Conservation (phyloP, 35 echinoderm and acorn worm species). For the Apostichopus parvimensis region DNA sequence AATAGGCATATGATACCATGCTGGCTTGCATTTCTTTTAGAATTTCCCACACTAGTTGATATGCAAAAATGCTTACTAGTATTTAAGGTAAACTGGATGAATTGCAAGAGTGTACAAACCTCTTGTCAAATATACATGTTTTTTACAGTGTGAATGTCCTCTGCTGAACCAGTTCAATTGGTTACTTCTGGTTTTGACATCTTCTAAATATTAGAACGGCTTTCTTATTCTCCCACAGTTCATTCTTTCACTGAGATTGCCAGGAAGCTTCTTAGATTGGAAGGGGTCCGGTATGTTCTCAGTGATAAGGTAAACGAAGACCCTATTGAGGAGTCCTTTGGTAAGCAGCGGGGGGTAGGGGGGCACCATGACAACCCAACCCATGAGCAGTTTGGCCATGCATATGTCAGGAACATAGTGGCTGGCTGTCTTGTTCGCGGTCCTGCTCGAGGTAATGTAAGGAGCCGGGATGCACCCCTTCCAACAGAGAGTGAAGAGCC, state of each 20-base stretch:
- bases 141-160: not conserved
- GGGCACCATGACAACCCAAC: not conserved
- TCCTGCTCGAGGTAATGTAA: not conserved
- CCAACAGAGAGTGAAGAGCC: not conserved
- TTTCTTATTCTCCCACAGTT: slow-evolving; percentile 12
- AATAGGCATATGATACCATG: too few species aligned
- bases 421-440: not conserved
- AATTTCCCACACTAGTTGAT: too few species aligned
- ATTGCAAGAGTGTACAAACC: not conserved
- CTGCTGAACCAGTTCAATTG: not conserved
- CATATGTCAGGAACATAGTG: not conserved
- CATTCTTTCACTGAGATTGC: slow-evolving; percentile 13
- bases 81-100: not conserved
- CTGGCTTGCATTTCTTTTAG: too few species aligned
- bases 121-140: not conserved
- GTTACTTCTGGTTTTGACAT: not conserved
- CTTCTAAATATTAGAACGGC: not conserved
- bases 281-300: slow-evolving; percentile 18
- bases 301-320: slow-evolving; percentile 52
- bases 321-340: slow-evolving; percentile 50
- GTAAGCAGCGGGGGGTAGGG: slow-evolving; percentile 23
- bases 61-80: too few species aligned
- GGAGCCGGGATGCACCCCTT: not conserved
- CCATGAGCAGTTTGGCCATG: not conserved
- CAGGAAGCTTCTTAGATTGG: not conserved